These are phyloP conservation scores for Mormoops blainvillei DNA, from an alignment of 2,113 vertebrate genomes.

Conservation along the genomic window DNA sequence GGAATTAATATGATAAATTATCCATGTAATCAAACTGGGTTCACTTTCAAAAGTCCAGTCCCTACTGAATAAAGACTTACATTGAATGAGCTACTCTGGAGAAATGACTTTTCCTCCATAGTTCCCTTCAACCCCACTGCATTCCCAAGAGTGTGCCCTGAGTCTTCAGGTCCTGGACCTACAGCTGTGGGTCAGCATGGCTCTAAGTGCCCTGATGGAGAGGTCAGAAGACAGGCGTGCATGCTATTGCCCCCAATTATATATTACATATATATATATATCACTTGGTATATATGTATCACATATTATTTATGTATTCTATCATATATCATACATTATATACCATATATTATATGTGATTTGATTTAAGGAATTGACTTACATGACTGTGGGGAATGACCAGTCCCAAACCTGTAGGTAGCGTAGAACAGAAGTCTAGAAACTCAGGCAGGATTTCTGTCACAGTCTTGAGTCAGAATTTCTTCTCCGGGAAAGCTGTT, in stretches of 20 bases:
- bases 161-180: not conserved
- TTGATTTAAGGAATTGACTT: not conserved
- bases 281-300: no score
- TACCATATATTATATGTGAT: not conserved
- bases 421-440: not conserved
- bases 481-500: not conserved
- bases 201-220: not conserved
- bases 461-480: not conserved
- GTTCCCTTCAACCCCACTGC: not conserved
- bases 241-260: not conserved
- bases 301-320: not conserved
- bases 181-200: not conserved
- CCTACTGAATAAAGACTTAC: not conserved
- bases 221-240: not conserved
- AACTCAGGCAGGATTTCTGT: not conserved
- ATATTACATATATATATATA: not conserved
- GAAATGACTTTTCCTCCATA: rapidly evolving
- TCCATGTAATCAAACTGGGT: not conserved
- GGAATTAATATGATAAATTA: not conserved
- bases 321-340: not conserved
- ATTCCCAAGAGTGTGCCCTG: not conserved
- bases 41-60: not conserved
- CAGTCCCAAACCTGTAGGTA: not conserved
- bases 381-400: not conserved
- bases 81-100: not conserved